These are phyloP conservation scores for Ormia ochracea DNA, from an alignment of 2,888 invertebrate species.

Conservation along the genomic window DNA sequence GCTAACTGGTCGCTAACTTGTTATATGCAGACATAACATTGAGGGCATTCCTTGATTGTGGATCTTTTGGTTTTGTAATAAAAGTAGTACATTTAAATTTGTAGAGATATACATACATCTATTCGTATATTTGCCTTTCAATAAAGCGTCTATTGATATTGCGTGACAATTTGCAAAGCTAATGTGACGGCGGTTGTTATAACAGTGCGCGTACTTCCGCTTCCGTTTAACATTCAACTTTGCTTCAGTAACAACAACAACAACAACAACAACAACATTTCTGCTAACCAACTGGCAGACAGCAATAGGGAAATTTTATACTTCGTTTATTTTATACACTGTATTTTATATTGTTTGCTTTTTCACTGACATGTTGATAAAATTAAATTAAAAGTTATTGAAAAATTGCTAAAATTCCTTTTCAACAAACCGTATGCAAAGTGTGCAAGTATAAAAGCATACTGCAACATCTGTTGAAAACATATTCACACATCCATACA, in stretches of 20 bases:
- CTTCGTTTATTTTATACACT: slow-evolving; percentile 24
- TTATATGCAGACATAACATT: neutral
- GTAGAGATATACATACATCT: neutral
- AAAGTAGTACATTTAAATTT: neutral
- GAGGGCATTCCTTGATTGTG: neutral
- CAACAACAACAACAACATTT: neutral
- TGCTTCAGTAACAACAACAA: neutral
- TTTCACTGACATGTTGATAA: slow-evolving; percentile 20
- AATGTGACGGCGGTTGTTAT: slow-evolving; percentile 69
- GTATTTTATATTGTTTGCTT: slow-evolving; percentile 12
- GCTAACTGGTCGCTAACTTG: neutral
- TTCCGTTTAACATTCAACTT: slow-evolving; percentile 48
- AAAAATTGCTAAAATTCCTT: slow-evolving; percentile 41
- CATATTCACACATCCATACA: no score
- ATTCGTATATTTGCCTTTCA: neutral
- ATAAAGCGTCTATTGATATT: slow-evolving; percentile 39
- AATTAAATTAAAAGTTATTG: slow-evolving; percentile 51
- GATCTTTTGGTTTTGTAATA: slow-evolving; percentile 6
- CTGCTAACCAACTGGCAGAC: slow-evolving; percentile 4
- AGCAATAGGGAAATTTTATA: neutral
- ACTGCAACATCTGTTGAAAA: neutral
- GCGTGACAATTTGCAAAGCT: slow-evolving; percentile 63
- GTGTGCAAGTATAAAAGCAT: neutral
- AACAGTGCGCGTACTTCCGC: slow-evolving; percentile 71
- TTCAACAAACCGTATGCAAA: neutral